Conservation (phyloP, 1,140 invertebrate genomes). For the Drosophila tsacasi region DNA sequence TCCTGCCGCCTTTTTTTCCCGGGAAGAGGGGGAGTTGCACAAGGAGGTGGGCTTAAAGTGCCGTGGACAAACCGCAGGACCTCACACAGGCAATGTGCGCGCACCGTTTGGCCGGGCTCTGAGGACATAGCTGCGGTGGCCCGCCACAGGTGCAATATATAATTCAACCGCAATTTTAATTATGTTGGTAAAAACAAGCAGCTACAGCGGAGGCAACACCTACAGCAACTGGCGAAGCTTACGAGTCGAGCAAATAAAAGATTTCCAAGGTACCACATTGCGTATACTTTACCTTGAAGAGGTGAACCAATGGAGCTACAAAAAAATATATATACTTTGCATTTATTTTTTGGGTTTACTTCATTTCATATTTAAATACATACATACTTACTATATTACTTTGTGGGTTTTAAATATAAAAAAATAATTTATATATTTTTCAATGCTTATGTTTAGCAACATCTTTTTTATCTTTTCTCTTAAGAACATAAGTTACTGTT, state of each 20-base stretch:
- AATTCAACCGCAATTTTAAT: constrained; percentile 79
- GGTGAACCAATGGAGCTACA: too few species aligned
- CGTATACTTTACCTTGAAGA: constrained; percentile 60
- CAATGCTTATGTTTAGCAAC: too few species aligned
- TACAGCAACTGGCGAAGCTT: constrained; percentile 4
- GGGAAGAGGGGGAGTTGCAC: neutral
- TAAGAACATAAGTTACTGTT: too few species aligned
- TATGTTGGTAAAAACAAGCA: constrained; percentile 69
- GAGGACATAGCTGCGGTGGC: constrained; percentile 57
- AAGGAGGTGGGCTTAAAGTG: constrained; percentile 54
- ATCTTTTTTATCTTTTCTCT: too few species aligned
- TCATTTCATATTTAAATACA: too few species aligned
- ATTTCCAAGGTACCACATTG: constrained; percentile 38
- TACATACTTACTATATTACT: too few species aligned
- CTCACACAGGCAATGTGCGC: constrained; percentile 59
- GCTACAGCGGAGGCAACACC: constrained; percentile 10
- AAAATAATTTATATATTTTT: too few species aligned
- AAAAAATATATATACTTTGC: neutral
- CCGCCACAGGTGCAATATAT: constrained; percentile 79
- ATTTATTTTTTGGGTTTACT: too few species aligned
- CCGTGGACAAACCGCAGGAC: constrained; percentile 59
- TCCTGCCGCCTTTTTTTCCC: constrained; percentile 24
- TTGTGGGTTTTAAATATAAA: too few species aligned
- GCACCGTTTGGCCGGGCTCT: constrained; percentile 24
- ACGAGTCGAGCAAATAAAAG: neutral